These are phyloP conservation scores for Darwinula stevensoni DNA, from an alignment of 2,888 invertebrate species.

Conservation along the genomic window DNA sequence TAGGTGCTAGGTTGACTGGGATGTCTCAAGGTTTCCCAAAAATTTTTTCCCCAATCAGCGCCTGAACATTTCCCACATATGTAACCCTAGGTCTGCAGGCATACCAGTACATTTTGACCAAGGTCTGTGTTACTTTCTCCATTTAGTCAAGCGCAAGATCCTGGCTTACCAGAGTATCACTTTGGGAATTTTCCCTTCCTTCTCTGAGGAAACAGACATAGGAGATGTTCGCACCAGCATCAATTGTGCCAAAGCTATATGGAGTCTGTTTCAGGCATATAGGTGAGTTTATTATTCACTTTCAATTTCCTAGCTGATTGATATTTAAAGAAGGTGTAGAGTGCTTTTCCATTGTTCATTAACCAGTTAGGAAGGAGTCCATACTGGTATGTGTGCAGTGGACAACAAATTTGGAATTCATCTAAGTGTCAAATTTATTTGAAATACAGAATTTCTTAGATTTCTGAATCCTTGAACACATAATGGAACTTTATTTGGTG, in stretches of 20 bases:
- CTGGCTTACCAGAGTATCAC: conserved; percentile 72
- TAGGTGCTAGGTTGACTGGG: no score
- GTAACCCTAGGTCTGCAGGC: not conserved
- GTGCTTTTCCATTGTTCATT: no score
- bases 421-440: no score
- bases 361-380: no score
- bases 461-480: no score
- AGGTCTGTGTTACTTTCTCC: conserved; percentile 7
- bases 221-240: conserved; percentile 78
- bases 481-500: not conserved
- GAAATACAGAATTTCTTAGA: no score
- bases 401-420: no score
- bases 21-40: no score
- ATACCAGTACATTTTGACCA: conserved; percentile 4
- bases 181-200: conserved; percentile 66
- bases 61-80: not conserved
- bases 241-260: conserved; percentile 83
- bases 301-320: no score
- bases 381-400: no score
- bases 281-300: conserved; percentile 30
- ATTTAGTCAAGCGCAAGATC: conserved; percentile 59
- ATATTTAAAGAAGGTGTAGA: no score
- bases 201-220: conserved; percentile 42
- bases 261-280: conserved; percentile 90
- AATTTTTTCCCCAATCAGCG: no score